These are phyloP conservation scores for Ictalurus furcatus DNA, from an alignment of 2,113 vertebrate genomes.

Conservation along the genomic window DNA sequence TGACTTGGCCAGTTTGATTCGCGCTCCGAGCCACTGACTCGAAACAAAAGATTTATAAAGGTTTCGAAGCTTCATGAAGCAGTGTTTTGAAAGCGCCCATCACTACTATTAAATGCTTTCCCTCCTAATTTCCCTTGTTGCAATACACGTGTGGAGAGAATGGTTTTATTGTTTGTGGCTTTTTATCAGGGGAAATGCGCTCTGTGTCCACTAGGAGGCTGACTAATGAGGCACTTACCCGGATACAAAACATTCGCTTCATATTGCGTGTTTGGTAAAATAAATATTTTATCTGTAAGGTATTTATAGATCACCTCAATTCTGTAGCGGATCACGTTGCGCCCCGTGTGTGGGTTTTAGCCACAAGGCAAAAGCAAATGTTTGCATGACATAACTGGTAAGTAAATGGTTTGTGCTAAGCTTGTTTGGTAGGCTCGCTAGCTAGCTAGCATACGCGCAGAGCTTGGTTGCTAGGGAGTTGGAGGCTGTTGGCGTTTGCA, in stretches of 20 bases:
- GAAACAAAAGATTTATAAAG: too few species aligned
- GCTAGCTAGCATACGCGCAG: background rate
- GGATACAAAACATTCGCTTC: slow-evolving; percentile 48
- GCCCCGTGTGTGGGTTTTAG: background rate
- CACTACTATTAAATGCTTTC: too few species aligned
- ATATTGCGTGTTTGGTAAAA: slow-evolving; percentile 48
- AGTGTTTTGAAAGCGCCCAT: too few species aligned
- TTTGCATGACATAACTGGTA: background rate
- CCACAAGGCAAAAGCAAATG: background rate
- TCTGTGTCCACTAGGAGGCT: slow-evolving; percentile 53
- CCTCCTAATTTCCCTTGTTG: background rate
- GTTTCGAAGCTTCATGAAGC: too few species aligned
- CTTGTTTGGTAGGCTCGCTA: background rate
- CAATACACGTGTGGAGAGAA: background rate
- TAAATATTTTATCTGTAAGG: background rate
- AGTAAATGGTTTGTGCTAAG: slow-evolving; percentile 23
- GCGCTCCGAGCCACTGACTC: too few species aligned
- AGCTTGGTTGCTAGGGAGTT: slow-evolving; percentile 19
- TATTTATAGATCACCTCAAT: background rate
- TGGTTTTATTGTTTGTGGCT: background rate
- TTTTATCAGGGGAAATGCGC: slow-evolving; percentile 14
- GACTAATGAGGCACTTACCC: slow-evolving; percentile 39
- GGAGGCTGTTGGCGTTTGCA: background rate
- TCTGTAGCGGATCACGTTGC: background rate
- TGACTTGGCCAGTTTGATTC: too few species aligned